These are phyloP conservation scores for Acronicta aceris DNA, from an alignment of 2,888 invertebrate species.

Conservation along the genomic window DNA sequence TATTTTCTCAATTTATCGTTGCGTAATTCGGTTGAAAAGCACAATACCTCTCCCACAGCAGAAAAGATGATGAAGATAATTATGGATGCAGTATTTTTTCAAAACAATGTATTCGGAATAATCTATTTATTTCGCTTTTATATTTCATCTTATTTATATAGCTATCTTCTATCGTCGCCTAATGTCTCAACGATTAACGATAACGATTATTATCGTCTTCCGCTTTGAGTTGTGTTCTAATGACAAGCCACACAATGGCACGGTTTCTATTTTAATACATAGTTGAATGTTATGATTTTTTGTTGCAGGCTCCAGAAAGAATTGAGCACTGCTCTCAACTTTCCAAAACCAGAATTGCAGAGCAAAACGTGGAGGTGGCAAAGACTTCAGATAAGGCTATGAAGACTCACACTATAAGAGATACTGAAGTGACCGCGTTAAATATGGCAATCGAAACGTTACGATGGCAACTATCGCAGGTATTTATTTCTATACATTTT, in stretches of 20 bases:
- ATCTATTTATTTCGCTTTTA: constrained; percentile 24
- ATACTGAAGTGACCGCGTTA: constrained; percentile 84
- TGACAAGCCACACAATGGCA: constrained; percentile 56
- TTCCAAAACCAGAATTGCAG: constrained; percentile 70
- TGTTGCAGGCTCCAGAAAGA: constrained; percentile 82
- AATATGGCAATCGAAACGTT: constrained; percentile 92
- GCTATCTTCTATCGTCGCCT: constrained; percentile 48
- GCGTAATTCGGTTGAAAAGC: constrained; percentile 50
- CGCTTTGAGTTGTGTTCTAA: constrained; percentile 62
- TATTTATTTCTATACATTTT: constrained; percentile 64
- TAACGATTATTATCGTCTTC: constrained; percentile 64
- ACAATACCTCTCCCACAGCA: constrained; percentile 44
- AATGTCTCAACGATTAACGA: constrained; percentile 57
- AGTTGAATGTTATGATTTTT: constrained; percentile 48
- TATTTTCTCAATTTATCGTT: constrained; percentile 61
- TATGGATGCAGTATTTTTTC: constrained; percentile 37
- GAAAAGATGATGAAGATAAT: constrained; percentile 37
- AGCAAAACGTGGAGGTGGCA: constrained; percentile 69
- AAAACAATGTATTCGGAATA: constrained; percentile 19
- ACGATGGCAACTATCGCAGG: constrained; percentile 93
- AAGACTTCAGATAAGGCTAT: constrained; percentile 68
- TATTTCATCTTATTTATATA: background rate
- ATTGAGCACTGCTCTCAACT: constrained; percentile 78
- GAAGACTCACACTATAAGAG: constrained; percentile 67
- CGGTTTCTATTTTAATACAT: constrained; percentile 58